Evolutionary conservation across 2,888 invertebrate genomes (phyloP).

Genomic region (Frankliniella intonsa): DNA sequence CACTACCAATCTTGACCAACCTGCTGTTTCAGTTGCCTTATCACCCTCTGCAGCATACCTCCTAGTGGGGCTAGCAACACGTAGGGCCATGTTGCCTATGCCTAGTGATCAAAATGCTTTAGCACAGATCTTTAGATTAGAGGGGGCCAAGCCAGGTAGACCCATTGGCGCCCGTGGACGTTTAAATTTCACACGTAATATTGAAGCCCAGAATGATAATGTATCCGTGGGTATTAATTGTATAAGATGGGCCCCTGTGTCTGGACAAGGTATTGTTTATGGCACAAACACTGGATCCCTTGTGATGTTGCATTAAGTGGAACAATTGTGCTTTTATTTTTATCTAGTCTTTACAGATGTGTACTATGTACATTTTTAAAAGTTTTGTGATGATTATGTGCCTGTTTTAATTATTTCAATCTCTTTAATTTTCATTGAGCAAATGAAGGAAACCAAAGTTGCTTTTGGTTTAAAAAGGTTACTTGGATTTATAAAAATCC

Average conservation of each 20-base stretch:
- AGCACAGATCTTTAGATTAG: slow-evolving; percentile 49
- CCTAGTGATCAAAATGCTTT: slow-evolving; percentile 42
- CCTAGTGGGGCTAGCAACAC: slow-evolving; percentile 72
- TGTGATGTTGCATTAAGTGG: slow-evolving; percentile 53
- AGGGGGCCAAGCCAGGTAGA: slow-evolving; percentile 47
- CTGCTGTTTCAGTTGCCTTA: slow-evolving; percentile 77
- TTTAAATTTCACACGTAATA: slow-evolving; percentile 57
- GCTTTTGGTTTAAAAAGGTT: too few relatives aligned
- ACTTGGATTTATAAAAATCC: too few relatives aligned
- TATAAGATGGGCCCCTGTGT: slow-evolving; percentile 75
- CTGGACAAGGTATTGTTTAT: slow-evolving; percentile 79
- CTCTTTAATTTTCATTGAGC: neutral
- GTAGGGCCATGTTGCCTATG: slow-evolving; percentile 52
- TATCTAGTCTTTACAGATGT: slow-evolving; percentile 1
- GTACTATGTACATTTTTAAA: neutral
- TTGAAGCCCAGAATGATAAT: slow-evolving; percentile 59
- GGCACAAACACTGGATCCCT: slow-evolving; percentile 81
- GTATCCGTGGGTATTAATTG: slow-evolving; percentile 74
- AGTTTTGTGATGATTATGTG: slow-evolving; percentile 1
- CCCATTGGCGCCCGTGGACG: slow-evolving; percentile 37
- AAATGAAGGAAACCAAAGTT: too few relatives aligned
- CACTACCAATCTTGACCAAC: slow-evolving; percentile 70
- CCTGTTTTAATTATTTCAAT: neutral
- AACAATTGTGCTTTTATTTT: neutral
- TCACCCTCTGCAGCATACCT: slow-evolving; percentile 77